Evolutionary conservation across 2,888 invertebrate species (phyloP), one percentile per base, ranked within the genome.

Genomic region (Mycalesis mineus): DNA sequence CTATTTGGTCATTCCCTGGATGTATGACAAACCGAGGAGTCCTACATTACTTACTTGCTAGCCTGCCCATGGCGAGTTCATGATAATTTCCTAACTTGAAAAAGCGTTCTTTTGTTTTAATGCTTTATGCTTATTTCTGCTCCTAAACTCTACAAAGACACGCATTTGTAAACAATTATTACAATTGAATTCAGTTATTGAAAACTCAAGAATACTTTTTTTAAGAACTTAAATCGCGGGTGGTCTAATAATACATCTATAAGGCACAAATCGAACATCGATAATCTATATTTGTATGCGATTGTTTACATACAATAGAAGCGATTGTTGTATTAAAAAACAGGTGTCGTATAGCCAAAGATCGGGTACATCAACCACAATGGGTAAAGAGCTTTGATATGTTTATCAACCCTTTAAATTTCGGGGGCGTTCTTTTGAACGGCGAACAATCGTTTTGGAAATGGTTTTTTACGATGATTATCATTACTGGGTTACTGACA

Each of bases 381-480:
- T 65, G 75, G 80, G 77, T 75, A 47, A 77, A 69, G 68, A 68
- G 77, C 75, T 84, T 88, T 88, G 88, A 88, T 87, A 88, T 88
- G 84, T 88, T 88, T 88, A 88, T 88, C 87, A 86, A 84, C 82
- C 82, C 84, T 85, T 86, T 84, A 70, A 65, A 71, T 70, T 68
- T 73, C 70, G 80, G 81, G 79, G 84, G 87, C 83, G 77, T 79
- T 77, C 78, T 78, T 73, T 74, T 72, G 67, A 67, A 67, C 69
- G 66, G 60, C 66, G 74, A 82, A 87, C 84, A 85, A 87, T 84
- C 71, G 73, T 74, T 76, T 81, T 75, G 69, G 83, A 82, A 86
- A 86, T 87, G 82, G 70, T 71, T 76, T 70, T 68, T 71, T 73
- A 33, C 75, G 84, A 86, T 86, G 78, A 75, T 82, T 81, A 85